phyloP scores from a whole-genome alignment of 2,888 invertebrate species.

The Yponomeuta malinellus region DNA sequence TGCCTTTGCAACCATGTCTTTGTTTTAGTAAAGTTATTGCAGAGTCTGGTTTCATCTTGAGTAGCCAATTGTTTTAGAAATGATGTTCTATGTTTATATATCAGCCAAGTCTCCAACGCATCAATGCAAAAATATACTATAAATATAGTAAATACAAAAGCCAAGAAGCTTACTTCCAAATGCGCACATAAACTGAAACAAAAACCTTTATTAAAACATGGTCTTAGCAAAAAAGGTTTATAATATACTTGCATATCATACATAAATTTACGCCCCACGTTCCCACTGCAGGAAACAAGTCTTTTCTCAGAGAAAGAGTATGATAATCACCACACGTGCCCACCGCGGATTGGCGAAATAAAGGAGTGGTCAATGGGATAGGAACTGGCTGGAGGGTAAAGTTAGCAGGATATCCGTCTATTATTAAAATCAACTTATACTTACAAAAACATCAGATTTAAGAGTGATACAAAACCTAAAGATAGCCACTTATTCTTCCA shows the following conservation, averaged over 20 bases:
- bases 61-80: constrained; percentile 50
- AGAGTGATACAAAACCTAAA: constrained; percentile 44
- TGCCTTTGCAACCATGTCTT: constrained; percentile 38
- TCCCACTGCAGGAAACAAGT: too few relatives aligned
- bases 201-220: constrained; percentile 12
- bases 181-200: constrained; percentile 50
- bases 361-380: too few relatives aligned
- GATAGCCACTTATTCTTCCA: constrained; percentile 63
- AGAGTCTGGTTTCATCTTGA: constrained; percentile 30
- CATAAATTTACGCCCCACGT: neutral
- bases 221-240: neutral
- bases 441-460: constrained; percentile 56
- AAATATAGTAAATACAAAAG: constrained; percentile 42
- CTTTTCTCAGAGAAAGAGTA: too few relatives aligned
- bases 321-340: too few relatives aligned
- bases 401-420: too few relatives aligned
- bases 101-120: constrained; percentile 62
- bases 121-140: constrained; percentile 43
- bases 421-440: constrained; percentile 26
- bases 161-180: constrained; percentile 47
- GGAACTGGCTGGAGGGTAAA: too few relatives aligned
- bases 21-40: constrained; percentile 21
- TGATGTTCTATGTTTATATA: constrained; percentile 58
- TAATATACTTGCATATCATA: neutral
- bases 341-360: too few relatives aligned